Evolutionary conservation across 2,113 vertebrate species (phyloP).

Genomic region (Castor canadensis): DNA sequence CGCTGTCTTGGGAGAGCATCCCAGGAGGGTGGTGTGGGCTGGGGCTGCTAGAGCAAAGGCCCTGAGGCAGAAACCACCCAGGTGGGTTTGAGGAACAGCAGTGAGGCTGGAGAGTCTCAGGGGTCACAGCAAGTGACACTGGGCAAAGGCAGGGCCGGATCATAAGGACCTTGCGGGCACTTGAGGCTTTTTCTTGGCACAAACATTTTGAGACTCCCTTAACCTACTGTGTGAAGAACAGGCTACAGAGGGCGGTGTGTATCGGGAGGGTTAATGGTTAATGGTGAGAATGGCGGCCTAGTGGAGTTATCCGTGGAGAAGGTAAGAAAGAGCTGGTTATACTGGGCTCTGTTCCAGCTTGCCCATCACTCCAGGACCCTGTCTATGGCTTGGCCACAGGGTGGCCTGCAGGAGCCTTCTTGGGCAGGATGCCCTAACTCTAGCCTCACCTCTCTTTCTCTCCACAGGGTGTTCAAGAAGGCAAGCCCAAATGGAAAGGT

Average conservation of each 20-base stretch:
- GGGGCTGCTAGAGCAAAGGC: neutral
- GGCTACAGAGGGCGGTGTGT: neutral
- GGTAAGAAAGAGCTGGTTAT: neutral
- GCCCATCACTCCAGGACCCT: neutral
- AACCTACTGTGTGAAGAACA: neutral
- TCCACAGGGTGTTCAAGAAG: constrained; percentile 93
- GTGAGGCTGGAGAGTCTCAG: neutral
- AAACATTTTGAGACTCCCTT: neutral
- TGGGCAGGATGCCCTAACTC: neutral
- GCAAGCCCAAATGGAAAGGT: constrained; percentile 90
- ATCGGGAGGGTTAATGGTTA: neutral
- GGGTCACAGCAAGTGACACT: neutral
- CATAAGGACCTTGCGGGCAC: neutral
- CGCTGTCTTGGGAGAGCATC: too few species aligned
- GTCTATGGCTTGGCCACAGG: neutral
- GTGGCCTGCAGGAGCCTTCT: neutral
- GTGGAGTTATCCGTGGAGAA: rapidly evolving
- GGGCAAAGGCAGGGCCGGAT: neutral
- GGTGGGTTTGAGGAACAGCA: neutral
- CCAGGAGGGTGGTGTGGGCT: neutral
- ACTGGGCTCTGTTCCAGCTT: neutral
- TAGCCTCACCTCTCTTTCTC: constrained; percentile 46
- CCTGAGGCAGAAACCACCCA: neutral
- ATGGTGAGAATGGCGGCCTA: rapidly evolving
- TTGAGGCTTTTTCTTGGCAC: rapidly evolving